These are phyloP conservation scores for Acromyrmex echinatior DNA, from an alignment of 1,140 invertebrate genomes.

Conservation along the genomic window DNA sequence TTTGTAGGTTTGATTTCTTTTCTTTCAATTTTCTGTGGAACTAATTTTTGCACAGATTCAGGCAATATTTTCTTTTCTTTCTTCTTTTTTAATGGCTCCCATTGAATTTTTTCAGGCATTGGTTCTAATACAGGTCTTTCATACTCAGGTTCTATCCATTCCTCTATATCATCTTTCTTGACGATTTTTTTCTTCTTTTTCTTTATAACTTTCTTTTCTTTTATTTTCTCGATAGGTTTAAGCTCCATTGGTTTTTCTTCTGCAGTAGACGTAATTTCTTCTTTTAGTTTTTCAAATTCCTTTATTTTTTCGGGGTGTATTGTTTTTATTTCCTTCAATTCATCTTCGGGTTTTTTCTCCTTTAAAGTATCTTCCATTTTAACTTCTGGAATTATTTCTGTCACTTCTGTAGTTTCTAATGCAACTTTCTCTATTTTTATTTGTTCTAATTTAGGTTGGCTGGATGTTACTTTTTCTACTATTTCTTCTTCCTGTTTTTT, in stretches of 20 bases:
- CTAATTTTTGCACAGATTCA: slow-evolving; percentile 76
- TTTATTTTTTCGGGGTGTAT: slow-evolving; percentile 68
- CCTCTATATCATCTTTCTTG: slow-evolving; percentile 85
- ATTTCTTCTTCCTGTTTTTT: slow-evolving; percentile 50
- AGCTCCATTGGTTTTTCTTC: slow-evolving; percentile 62
- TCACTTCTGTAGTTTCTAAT: slow-evolving; percentile 49
- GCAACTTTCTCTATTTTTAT: slow-evolving; percentile 67
- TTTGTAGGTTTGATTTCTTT: slow-evolving; percentile 85
- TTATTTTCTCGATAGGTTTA: slow-evolving; percentile 64
- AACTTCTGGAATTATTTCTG: slow-evolving; percentile 67
- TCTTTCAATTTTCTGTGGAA: slow-evolving; percentile 84
- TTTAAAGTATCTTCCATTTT: slow-evolving; percentile 57
- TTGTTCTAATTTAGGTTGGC: slow-evolving; percentile 84
- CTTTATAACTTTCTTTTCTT: slow-evolving; percentile 76
- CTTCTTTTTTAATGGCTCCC: slow-evolving; percentile 82
- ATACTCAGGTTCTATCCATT: slow-evolving; percentile 86
- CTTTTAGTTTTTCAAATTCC: slow-evolving; percentile 48
- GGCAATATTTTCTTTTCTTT: slow-evolving; percentile 81
- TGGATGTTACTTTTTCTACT: slow-evolving; percentile 76
- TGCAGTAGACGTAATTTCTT: slow-evolving; percentile 34
- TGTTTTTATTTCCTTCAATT: slow-evolving; percentile 67
- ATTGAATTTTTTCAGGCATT: slow-evolving; percentile 86
- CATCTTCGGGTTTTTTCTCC: slow-evolving; percentile 48
- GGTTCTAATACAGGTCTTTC: slow-evolving; percentile 84
- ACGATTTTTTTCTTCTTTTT: slow-evolving; percentile 83